phyloP scores from a whole-genome alignment of 1,140 invertebrate genomes.

The Argopecten irradians region DNA sequence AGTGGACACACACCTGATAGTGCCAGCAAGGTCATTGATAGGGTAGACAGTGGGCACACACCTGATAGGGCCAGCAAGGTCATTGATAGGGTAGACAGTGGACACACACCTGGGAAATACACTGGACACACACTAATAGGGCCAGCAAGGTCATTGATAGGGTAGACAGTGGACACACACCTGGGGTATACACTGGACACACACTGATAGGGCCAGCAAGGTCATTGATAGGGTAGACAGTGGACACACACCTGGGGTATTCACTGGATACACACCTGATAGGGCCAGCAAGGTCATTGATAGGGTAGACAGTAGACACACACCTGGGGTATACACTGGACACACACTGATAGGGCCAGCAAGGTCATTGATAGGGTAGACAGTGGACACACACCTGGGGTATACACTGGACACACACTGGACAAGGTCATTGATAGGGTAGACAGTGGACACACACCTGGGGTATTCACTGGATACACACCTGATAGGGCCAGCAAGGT shows the following conservation, averaged over 20 bases:
- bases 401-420: too few relatives aligned
- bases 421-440: too few relatives aligned
- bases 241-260: background rate
- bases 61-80: too few relatives aligned
- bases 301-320: background rate
- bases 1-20: background rate
- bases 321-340: too few relatives aligned
- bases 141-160: too few relatives aligned
- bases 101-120: background rate
- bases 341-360: too few relatives aligned
- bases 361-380: too few relatives aligned
- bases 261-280: too few relatives aligned
- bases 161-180: background rate
- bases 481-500: too few relatives aligned
- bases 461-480: background rate
- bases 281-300: background rate
- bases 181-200: background rate
- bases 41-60: background rate
- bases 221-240: too few relatives aligned
- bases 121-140: too few relatives aligned
- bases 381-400: background rate
- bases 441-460: background rate
- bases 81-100: background rate
- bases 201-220: background rate
- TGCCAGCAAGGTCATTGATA: too few relatives aligned